Conservation (phyloP, 1,140 invertebrate species). For the Halictus rubicundus region DNA sequence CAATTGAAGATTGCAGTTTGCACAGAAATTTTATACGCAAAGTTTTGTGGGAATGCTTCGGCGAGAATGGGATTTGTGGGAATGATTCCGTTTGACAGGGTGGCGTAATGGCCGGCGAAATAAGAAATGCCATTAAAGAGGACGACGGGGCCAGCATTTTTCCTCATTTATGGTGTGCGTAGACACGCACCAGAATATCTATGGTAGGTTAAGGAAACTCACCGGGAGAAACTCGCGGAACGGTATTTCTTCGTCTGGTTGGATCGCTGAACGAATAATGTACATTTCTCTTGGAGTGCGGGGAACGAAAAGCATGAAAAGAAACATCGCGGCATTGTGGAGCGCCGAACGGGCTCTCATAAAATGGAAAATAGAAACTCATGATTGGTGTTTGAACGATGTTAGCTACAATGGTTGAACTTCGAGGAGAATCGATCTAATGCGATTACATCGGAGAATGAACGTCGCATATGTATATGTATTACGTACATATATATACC, state of each 20-base stretch:
- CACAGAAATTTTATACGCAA: too few relatives aligned
- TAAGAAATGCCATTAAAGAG: too few relatives aligned
- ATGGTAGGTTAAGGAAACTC: constrained; percentile 7
- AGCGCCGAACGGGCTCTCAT: not conserved
- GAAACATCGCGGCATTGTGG: not conserved
- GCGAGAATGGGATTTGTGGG: too few relatives aligned
- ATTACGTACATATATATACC: too few relatives aligned
- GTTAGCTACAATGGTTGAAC: constrained; percentile 1
- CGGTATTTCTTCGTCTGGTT: constrained; percentile 20
- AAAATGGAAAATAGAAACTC: constrained; percentile 21
- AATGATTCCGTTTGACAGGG: too few relatives aligned
- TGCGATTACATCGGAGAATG: not conserved
- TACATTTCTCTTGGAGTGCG: constrained; percentile 1
- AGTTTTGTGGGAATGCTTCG: too few relatives aligned
- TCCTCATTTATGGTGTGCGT: not conserved
- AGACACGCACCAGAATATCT: not conserved
- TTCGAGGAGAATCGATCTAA: not conserved
- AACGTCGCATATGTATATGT: not conserved
- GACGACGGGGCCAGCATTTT: not conserved
- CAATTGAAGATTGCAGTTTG: too few relatives aligned
- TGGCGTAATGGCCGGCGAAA: too few relatives aligned
- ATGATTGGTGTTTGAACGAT: constrained; percentile 5
- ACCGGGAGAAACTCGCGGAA: constrained; percentile 5
- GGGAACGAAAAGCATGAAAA: not conserved
- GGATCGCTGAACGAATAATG: constrained; percentile 5